phyloP scores from a whole-genome alignment of 2,888 invertebrate species.

The Argyresthia albistria region DNA sequence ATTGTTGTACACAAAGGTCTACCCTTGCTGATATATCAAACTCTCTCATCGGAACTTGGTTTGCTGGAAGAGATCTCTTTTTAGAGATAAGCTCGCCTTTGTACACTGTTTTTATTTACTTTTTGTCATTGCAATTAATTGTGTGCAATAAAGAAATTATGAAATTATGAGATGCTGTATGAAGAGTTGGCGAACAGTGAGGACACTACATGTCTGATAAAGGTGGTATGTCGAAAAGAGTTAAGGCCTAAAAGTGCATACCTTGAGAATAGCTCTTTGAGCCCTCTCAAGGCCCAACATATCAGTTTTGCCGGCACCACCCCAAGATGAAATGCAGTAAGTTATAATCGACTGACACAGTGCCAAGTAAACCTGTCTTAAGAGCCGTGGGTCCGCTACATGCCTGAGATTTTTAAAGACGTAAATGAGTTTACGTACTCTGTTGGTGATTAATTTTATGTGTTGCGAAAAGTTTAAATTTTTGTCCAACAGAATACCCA shows the following conservation, averaged over 20 bases:
- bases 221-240: neutral
- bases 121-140: too few species aligned
- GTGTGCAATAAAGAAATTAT: too few species aligned
- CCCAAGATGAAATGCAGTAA: constrained; percentile 9
- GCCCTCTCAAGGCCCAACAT: constrained; percentile 5
- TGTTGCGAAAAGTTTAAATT: neutral
- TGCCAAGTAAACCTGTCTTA: constrained; percentile 4
- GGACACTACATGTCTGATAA: neutral
- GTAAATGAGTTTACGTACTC: neutral
- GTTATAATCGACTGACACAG: constrained; percentile 6
- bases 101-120: too few species aligned
- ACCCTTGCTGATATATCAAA: too few species aligned
- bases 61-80: too few species aligned
- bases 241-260: neutral
- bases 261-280: constrained; percentile 8
- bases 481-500: neutral
- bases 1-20: too few species aligned
- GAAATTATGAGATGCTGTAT: too few species aligned
- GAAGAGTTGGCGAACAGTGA: neutral
- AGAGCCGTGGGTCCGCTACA: neutral
- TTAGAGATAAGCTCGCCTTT: too few species aligned
- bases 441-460: neutral
- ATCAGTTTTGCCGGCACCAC: neutral
- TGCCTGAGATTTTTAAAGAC: neutral
- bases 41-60: too few species aligned